phyloP scores from a whole-genome alignment of 2,797 vertebrate genomes.

The Lemur catta region DNA sequence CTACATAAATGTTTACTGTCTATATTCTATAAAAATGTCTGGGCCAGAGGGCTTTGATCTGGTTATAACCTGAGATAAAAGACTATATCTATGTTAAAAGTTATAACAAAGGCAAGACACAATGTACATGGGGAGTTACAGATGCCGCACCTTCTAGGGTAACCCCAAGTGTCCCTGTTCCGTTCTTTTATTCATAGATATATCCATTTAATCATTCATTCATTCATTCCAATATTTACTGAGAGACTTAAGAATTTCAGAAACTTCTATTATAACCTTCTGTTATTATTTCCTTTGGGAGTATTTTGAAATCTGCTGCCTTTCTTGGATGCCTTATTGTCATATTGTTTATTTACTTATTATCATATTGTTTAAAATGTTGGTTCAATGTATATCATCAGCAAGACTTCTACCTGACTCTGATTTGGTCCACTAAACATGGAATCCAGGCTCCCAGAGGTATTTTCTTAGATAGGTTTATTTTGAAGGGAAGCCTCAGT shows the following conservation, averaged over 20 bases:
- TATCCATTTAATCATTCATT: background rate
- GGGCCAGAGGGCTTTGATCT: background rate
- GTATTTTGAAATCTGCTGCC: background rate
- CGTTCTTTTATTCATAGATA: background rate
- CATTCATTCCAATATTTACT: background rate
- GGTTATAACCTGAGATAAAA: slow-evolving; percentile 43
- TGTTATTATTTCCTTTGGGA: slow-evolving; percentile 11
- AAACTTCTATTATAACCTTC: background rate
- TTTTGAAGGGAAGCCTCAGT: background rate
- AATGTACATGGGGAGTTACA: background rate
- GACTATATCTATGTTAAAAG: background rate
- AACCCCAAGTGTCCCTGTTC: background rate
- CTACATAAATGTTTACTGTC: slow-evolving; percentile 44
- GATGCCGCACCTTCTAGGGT: background rate
- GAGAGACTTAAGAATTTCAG: background rate
- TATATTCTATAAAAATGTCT: slow-evolving; percentile 17
- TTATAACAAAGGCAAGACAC: slow-evolving; percentile 24
- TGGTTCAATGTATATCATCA: background rate
- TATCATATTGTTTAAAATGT: background rate
- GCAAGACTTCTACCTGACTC: background rate
- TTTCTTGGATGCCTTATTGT: slow-evolving; percentile 1
- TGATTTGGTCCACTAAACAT: background rate
- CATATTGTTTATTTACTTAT: background rate
- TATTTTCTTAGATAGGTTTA: background rate
- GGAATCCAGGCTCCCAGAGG: background rate